Conservation (phyloP, 2,797 vertebrate genomes). For the Diglossa cyanea region DNA sequence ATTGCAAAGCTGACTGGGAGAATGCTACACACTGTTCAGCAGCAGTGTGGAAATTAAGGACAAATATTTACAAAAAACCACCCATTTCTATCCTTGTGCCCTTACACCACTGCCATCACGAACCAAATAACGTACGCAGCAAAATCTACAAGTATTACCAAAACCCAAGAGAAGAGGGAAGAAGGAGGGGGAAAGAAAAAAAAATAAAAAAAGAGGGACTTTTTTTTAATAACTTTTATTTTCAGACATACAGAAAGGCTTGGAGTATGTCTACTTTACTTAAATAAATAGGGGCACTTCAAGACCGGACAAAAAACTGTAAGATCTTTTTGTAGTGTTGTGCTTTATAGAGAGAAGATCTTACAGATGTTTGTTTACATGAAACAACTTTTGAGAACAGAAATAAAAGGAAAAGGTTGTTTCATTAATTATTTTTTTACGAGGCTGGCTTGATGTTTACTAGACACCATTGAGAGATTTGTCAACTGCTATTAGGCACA, state of each 20-base stretch:
- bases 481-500: conserved; percentile 69
- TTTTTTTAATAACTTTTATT: conserved; percentile 13
- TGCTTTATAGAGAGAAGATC: conserved; percentile 78
- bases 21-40: conserved; percentile 70
- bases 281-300: conserved; percentile 80
- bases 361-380: conserved; percentile 63
- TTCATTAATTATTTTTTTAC: conserved; percentile 23
- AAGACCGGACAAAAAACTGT: conserved; percentile 70
- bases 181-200: not conserved
- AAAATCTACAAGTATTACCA: conserved; percentile 62
- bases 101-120: conserved; percentile 68
- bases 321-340: conserved; percentile 80
- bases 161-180: not conserved
- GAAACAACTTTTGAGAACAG: conserved; percentile 53
- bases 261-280: conserved; percentile 34
- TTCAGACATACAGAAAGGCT: conserved; percentile 45
- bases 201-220: not conserved
- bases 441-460: conserved; percentile 77
- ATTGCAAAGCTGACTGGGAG: conserved; percentile 80
- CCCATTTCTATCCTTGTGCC: conserved; percentile 71
- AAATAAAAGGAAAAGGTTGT: conserved; percentile 55
- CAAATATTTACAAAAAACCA: conserved; percentile 77
- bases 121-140: conserved; percentile 31
- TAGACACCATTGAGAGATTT: conserved; percentile 70
- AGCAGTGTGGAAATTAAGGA: conserved; percentile 72